phyloP scores from a whole-genome alignment of 2,113 vertebrate species.

The Aramus guarauna region DNA sequence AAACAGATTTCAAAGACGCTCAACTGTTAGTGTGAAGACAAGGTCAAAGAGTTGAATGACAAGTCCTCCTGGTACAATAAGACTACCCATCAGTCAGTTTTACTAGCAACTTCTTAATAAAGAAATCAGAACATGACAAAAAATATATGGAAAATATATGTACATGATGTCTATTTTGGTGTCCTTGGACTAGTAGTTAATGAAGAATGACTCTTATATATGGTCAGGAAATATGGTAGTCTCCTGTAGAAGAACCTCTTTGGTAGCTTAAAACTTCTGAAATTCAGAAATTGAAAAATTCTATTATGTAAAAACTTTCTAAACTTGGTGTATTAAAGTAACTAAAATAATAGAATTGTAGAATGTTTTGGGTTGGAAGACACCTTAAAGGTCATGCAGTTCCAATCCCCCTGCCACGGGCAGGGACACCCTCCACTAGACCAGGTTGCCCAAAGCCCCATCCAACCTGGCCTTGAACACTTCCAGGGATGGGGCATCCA shows the following conservation, averaged over 20 bases:
- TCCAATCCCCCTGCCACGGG: too few species aligned
- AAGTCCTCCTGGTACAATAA: constrained; percentile 27
- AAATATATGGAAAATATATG: background rate
- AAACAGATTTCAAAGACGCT: constrained; percentile 57
- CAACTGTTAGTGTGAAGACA: background rate
- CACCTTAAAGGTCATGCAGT: too few species aligned
- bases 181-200: background rate
- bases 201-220: background rate
- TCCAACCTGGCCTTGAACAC: too few species aligned
- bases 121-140: background rate
- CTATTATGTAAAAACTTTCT: background rate
- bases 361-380: too few species aligned
- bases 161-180: background rate
- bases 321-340: background rate
- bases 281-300: background rate
- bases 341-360: background rate
- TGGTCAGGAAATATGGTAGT: background rate
- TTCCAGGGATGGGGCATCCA: too few species aligned
- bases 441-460: too few species aligned
- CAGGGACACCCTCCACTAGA: too few species aligned
- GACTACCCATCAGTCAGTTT: constrained; percentile 58
- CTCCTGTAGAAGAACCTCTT: background rate
- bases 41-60: constrained; percentile 48
- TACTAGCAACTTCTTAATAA: constrained; percentile 31
- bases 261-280: background rate